Base-by-base conservation (phyloP, 2,797 vertebrate species). In the Enteromius argenteus region DNA sequence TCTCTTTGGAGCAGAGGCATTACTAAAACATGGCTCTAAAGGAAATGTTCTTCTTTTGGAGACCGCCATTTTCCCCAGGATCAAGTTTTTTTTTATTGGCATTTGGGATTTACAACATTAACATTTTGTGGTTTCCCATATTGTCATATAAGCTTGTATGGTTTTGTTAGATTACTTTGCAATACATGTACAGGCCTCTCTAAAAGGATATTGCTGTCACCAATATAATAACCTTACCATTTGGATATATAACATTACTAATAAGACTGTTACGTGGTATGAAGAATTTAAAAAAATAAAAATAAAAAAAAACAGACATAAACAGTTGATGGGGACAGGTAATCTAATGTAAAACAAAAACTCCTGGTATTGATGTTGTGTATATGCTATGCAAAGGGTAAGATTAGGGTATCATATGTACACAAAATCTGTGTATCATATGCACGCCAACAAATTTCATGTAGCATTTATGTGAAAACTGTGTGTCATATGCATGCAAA, bases 51-150 rank as follows among this genome's bases (percentile, higher is more conserved):
- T 77, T 81, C 58, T 39, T 15, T 67, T 72, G 32, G 76, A 85
- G 27, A 35, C 71, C 27, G 42, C 21, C 14, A 56, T 27, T 68
- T 44, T 3, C 74, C 49, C 68, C 35, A 3, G 10, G 15, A 53
- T 58, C 66, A 58, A 30, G 5, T 17, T 83, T 84, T 86, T 86
- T 88, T 81, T 85, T 84, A n/a, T 85, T 85, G 86, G 88, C 76
- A 0, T 66, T 68, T 30, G 17, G 8, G 0, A 27, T 60, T 75
- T 84, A 67, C 42, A 80, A 87, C 84, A 83, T 84, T 80, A 77
- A 30, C 73, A 39, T 80, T 73, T 83, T 83, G 87, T 14, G 87
- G 88, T 85, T 87, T 76, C 69, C 79, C 58, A 69, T 82, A 67
- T 74, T 84, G 81, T 83, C 83, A 82, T 21, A 68, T 39, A 39